phyloP scores from a whole-genome alignment of 2,113 vertebrate genomes.

The Axis porcinus region DNA sequence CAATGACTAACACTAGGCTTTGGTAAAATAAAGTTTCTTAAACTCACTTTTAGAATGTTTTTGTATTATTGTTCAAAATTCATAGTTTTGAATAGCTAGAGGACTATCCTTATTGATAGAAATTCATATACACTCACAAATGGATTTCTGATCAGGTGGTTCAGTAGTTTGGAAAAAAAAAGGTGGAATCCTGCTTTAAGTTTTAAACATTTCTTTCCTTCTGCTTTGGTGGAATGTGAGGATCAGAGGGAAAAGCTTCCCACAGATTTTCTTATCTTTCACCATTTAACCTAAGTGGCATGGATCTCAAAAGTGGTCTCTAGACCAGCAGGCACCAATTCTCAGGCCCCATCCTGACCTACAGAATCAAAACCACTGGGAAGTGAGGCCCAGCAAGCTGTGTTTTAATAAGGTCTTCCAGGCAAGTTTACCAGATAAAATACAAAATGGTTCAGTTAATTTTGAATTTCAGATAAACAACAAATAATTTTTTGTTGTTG shows the following conservation, averaged over 20 bases:
- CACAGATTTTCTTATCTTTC: neutral
- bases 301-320: neutral
- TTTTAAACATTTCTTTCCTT: neutral
- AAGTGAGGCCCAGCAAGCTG: neutral
- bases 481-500: neutral
- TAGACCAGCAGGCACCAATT: neutral
- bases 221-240: neutral
- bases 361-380: neutral
- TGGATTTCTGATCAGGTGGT: neutral
- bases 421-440: constrained; percentile 17
- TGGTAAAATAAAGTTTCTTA: constrained; percentile 25
- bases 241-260: neutral
- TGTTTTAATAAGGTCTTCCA: neutral
- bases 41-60: neutral
- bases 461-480: constrained; percentile 27
- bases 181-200: neutral
- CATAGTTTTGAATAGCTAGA: neutral
- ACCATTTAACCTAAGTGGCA: neutral
- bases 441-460: neutral
- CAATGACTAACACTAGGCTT: neutral
- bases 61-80: constrained; percentile 24
- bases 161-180: neutral
- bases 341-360: neutral
- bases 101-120: neutral
- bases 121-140: neutral